phyloP scores from a whole-genome alignment of 2,888 invertebrate genomes.

The Eulithis prunata region DNA sequence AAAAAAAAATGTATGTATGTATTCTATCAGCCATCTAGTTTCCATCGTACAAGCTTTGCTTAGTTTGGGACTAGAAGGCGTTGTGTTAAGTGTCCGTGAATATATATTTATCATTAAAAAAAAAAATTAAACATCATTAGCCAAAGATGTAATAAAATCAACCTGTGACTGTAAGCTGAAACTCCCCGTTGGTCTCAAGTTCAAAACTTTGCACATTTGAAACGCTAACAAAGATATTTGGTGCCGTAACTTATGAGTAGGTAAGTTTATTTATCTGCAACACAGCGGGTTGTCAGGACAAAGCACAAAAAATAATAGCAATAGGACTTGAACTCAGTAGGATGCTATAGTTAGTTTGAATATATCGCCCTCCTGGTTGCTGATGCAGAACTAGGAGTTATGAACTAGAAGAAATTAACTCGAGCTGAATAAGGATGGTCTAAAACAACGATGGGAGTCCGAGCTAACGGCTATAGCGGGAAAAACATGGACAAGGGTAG shows the following conservation, averaged over 20 bases:
- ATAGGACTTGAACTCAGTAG: constrained; percentile 43
- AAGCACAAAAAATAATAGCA: constrained; percentile 44
- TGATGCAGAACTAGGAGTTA: constrained; percentile 33
- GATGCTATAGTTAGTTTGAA: constrained; percentile 47
- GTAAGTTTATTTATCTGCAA: constrained; percentile 35
- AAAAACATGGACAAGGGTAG: too few relatives aligned
- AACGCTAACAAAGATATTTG: constrained; percentile 48
- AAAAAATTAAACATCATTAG: too few relatives aligned
- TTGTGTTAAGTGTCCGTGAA: too few relatives aligned
- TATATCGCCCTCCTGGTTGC: constrained; percentile 32
- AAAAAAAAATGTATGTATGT: too few relatives aligned
- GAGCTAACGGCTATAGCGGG: too few relatives aligned
- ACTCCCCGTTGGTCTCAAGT: constrained; percentile 12
- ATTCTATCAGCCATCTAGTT: too few relatives aligned
- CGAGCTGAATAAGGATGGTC: neutral
- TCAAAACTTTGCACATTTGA: constrained; percentile 37
- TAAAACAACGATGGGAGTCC: too few relatives aligned
- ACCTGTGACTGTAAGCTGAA: too few relatives aligned
- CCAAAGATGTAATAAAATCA: too few relatives aligned
- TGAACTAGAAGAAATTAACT: constrained; percentile 13
- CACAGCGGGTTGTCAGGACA: constrained; percentile 61
- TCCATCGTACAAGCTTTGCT: too few relatives aligned
- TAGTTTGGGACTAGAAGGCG: too few relatives aligned
- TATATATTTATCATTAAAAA: too few relatives aligned
- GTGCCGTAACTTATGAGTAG: constrained; percentile 52